Conservation (phyloP, 2,113 vertebrate genomes). For the Calyptomena viridis region DNA sequence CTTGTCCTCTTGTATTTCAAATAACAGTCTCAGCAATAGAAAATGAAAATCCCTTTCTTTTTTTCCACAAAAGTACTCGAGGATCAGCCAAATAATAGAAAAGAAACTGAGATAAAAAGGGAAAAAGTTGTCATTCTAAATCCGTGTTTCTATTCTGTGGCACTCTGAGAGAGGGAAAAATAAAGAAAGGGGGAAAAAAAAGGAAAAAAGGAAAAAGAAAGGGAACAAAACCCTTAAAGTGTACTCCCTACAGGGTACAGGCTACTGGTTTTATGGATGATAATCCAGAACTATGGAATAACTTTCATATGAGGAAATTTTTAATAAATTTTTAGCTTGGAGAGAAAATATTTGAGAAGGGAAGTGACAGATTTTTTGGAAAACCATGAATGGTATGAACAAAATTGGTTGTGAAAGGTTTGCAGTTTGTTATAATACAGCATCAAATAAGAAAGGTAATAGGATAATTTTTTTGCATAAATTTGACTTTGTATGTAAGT, state of each 20-base stretch:
- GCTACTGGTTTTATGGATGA: too few relatives aligned
- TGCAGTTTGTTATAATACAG: neutral
- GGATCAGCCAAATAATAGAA: neutral
- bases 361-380: neutral
- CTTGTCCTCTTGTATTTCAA: neutral
- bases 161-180: fast-evolving
- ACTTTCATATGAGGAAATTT: neutral
- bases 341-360: neutral
- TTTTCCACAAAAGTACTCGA: neutral
- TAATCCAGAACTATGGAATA: neutral
- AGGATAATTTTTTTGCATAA: neutral
- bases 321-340: neutral
- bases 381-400: neutral
- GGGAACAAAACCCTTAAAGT: fast-evolving
- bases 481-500: neutral
- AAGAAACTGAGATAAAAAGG: neutral
- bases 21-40: neutral
- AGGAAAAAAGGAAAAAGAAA: fast-evolving
- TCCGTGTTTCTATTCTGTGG: neutral
- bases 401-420: neutral
- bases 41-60: neutral
- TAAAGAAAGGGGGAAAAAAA: too few relatives aligned
- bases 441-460: neutral
- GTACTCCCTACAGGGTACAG: neutral
- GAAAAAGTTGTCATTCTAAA: neutral